Evolutionary conservation across 2,888 invertebrate genomes (phyloP).

Genomic region (Icerya purchasi): DNA sequence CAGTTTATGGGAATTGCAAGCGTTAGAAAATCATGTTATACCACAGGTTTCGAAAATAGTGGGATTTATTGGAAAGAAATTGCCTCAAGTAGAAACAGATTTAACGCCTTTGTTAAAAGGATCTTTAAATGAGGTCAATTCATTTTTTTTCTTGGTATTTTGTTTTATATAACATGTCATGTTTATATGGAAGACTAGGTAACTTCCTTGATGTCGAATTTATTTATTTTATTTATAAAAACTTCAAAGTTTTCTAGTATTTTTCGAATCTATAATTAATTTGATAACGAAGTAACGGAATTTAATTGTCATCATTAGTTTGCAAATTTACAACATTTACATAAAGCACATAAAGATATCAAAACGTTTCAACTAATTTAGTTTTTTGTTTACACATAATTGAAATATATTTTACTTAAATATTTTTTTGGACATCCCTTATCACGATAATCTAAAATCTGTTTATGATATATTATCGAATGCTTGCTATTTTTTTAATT

Average conservation of each 20-base stretch:
- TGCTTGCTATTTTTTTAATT: no score
- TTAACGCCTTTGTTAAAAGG: conserved; percentile 41
- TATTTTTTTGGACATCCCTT: no score
- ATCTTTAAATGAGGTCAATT: conserved; percentile 36
- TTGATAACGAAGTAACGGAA: no score
- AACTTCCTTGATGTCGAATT: conserved; percentile 14
- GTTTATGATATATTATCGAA: no score
- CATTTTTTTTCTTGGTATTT: not conserved
- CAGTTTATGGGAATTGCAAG: conserved; percentile 78
- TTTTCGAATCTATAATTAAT: no score
- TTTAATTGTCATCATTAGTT: no score
- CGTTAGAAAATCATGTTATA: conserved; percentile 48
- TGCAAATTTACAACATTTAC: no score
- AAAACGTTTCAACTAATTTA: no score
- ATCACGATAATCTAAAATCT: no score
- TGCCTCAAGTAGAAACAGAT: conserved; percentile 46
- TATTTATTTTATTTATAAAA: conserved; percentile 3
- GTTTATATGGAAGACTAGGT: conserved; percentile 13
- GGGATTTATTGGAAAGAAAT: conserved; percentile 40
- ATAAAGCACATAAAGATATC: no score
- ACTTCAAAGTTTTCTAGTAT: conserved; percentile 6
- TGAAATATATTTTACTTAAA: no score
- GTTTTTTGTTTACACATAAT: no score
- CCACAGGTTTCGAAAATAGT: conserved; percentile 53
- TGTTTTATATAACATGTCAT: not conserved